These are phyloP conservation scores for Melanargia galathea DNA, from an alignment of 2,888 invertebrate genomes.

Conservation along the genomic window DNA sequence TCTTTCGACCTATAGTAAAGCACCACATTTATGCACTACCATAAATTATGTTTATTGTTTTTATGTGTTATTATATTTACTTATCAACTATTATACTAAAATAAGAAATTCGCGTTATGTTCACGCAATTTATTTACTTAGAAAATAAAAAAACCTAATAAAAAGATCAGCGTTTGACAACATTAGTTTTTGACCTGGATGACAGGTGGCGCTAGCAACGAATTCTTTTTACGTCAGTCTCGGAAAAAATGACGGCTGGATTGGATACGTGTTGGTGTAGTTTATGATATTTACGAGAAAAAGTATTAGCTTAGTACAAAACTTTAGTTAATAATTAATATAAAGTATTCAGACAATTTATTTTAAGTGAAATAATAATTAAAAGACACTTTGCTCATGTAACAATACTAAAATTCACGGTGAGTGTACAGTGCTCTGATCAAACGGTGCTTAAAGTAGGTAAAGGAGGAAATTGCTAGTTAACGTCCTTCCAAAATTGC, in stretches of 20 bases:
- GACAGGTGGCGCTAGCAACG: conserved; percentile 67
- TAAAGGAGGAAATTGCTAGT: conserved; percentile 59
- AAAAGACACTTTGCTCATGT: conserved; percentile 71
- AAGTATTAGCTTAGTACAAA: conserved; percentile 73
- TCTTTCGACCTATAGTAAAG: conserved; percentile 73
- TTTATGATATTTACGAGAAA: conserved; percentile 82
- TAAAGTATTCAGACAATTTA: conserved; percentile 55
- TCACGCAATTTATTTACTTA: conserved; percentile 26
- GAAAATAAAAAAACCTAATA: conserved; percentile 21
- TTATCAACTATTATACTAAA: conserved; percentile 9
- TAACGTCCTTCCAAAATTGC: conserved; percentile 27
- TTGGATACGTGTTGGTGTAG: conserved; percentile 81
- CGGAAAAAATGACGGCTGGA: conserved; percentile 80
- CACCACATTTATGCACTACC: conserved; percentile 74
- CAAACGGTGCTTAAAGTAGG: conserved; percentile 54
- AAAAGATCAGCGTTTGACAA: conserved; percentile 50
- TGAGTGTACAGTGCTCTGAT: conserved; percentile 70
- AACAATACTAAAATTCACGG: conserved; percentile 69
- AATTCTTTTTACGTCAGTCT: conserved; percentile 71
- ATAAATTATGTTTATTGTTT: conserved; percentile 49
- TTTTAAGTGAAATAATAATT: conserved; percentile 64
- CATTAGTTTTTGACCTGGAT: conserved; percentile 40
- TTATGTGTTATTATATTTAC: conserved; percentile 5
- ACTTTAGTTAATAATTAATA: conserved; percentile 57
- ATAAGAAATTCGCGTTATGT: conserved; percentile 10